Evolutionary conservation across 2,888 invertebrate species (phyloP), one percentile per base, ranked within the genome.

Genomic region (Pilophorus perplexus): DNA sequence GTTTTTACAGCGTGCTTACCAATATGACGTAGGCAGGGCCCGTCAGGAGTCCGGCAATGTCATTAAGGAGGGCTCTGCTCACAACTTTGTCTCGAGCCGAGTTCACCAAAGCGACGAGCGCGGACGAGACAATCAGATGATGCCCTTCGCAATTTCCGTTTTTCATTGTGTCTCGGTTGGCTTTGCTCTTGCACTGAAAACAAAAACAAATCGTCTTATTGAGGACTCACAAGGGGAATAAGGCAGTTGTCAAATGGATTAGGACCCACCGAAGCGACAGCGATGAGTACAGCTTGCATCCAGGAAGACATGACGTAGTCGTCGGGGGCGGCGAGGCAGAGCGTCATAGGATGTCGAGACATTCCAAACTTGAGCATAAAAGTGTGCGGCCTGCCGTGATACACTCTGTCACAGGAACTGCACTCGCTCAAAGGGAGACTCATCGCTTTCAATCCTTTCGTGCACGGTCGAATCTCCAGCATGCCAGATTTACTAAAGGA

Each of bases 201-300:
- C 33, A n/a, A n/a, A n/a, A n/a, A n/a, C n/a, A n/a, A n/a, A n/a
- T n/a, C n/a, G n/a, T n/a, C n/a, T n/a, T n/a, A n/a, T n/a, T n/a
- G n/a, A n/a, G n/a, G n/a, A n/a, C n/a, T n/a, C n/a, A n/a, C n/a
- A n/a, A n/a, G n/a, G n/a, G n/a, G 33, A 12, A 52, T 48, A 20
- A 50, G 12, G n/a, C 16, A 46, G 46, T 10, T 18, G 18, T 10
- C 5, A 46, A 16, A 46, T 46, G 18, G 22, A 46, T 46, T 18
- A 16, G n/a, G 2, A 28, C 59, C 48, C 27, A 67, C 67, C 5
- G 67, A 62, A 25, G 67, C 60, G 0, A 62, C 67, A 12, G 67
- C 60, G 20, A 67, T 23, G 16, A 69, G 66, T 8, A 69, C 55
- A 8, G 60, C 67, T 37, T 69, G 66, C 69, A 69, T 68, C 69